phyloP scores from a whole-genome alignment of 2,113 vertebrate species.

The Proterorhinus semilunaris region DNA sequence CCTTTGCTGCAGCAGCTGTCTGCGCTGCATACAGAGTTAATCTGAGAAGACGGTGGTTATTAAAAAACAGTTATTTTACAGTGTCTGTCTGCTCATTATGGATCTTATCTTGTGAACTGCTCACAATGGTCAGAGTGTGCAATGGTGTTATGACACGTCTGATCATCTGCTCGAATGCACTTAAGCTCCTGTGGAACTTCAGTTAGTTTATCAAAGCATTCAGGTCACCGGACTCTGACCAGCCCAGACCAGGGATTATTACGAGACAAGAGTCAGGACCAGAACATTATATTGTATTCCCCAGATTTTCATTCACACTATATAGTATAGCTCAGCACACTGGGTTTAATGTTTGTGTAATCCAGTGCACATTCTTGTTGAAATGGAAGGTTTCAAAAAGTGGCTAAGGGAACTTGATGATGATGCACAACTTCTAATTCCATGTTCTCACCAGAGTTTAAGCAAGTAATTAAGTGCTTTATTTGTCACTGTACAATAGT shows the following conservation, averaged over 20 bases:
- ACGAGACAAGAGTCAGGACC: slow-evolving; percentile 10
- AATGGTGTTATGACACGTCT: slow-evolving; percentile 29
- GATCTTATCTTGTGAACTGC: slow-evolving; percentile 6
- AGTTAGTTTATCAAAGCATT: slow-evolving; percentile 35
- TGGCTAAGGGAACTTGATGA: too few relatives aligned
- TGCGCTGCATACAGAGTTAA: slow-evolving; percentile 41
- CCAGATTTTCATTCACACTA: background rate
- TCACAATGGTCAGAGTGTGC: slow-evolving; percentile 10
- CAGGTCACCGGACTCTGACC: slow-evolving; percentile 23
- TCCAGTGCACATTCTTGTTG: too few relatives aligned
- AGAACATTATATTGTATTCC: slow-evolving; percentile 44
- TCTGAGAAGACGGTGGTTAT: slow-evolving; percentile 61
- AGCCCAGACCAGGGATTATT: slow-evolving; percentile 42
- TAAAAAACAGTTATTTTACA: slow-evolving; percentile 65
- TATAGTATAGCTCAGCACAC: too few relatives aligned
- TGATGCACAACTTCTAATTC: too few relatives aligned
- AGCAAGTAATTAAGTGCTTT: too few relatives aligned
- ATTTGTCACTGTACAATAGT: too few relatives aligned
- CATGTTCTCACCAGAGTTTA: too few relatives aligned
- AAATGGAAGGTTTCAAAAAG: too few relatives aligned
- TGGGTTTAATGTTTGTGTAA: too few relatives aligned
- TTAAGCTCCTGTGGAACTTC: slow-evolving; percentile 52
- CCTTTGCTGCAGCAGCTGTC: slow-evolving; percentile 67
- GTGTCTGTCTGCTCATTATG: slow-evolving; percentile 18
- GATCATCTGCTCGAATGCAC: slow-evolving; percentile 52